Base-by-base conservation (phyloP, 2,888 invertebrate species). In the Seira ritae region DNA sequence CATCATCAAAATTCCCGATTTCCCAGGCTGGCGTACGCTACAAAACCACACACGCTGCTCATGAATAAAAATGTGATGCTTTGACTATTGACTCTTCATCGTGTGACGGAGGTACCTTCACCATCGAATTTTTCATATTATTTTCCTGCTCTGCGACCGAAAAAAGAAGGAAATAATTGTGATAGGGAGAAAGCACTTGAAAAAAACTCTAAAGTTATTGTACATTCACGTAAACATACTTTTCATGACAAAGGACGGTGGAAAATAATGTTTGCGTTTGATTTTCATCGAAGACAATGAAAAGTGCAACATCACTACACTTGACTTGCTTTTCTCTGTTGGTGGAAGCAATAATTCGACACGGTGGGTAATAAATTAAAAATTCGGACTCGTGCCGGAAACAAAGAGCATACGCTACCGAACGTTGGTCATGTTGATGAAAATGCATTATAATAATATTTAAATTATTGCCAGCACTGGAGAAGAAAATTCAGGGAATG, bases 301-400 rank as follows among this genome's bases (percentile, higher is more conserved):
- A 86, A 80, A 80, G 82, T 86, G 85, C 86, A 84, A 70, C 73
- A 78, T 87, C 87, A 86, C 85, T 85, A n/a, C 81, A 67, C 75
- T 80, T 75, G 72, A 82, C 79, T 79, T 71, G 68, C 65, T 50
- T 77, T 72, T 82, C 23, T 15, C n/a, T 73, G 17, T 12, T 24
- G 50, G 50, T 78, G 76, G 84, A 84, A 84, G 80, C 65, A 84
- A 86, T 84, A 86, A 87, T 87, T 87, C 86, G 87, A 79, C 86
- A 87, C 86, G 86, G 86, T 86, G 82, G 84, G 78, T 86, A 86
- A 87, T 87, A 86, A 86, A 86, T 86, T 86, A 86, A 84, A 85
- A 85, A 86, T 85, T 84, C 84, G 72, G 82, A 60, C 79, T 77
- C 83, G 87, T 86, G 86, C 87, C 87, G 86, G 86, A 86, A 86